Conservation (phyloP, 2,888 invertebrate genomes). For the Altica lythri region DNA sequence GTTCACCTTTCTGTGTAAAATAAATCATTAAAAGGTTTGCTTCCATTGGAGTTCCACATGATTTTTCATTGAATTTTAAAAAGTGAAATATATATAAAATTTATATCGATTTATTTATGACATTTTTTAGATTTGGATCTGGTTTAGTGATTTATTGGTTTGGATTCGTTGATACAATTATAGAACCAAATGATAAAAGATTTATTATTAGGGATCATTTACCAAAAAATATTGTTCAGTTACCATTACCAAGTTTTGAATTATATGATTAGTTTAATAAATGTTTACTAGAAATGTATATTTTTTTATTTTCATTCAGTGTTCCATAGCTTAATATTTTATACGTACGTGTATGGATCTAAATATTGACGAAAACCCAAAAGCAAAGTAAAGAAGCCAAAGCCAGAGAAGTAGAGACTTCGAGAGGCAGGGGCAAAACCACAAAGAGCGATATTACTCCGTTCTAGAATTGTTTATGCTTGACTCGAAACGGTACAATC, state of each 20-base stretch:
- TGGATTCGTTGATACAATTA: conserved; percentile 74
- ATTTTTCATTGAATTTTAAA: no score
- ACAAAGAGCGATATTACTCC: conserved; percentile 46
- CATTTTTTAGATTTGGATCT: conserved; percentile 80
- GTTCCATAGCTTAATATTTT: no score
- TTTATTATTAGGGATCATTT: conserved; percentile 67
- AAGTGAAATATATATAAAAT: no score
- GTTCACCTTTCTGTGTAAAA: no score
- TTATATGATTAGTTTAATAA: background rate
- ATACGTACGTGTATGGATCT: no score
- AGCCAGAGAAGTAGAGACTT: conserved; percentile 2
- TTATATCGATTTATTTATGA: no score
- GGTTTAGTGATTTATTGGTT: conserved; percentile 97
- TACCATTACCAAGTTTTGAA: conserved; percentile 29
- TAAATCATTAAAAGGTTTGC: no score
- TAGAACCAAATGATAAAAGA: conserved; percentile 58
- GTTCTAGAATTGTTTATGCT: conserved; percentile 49
- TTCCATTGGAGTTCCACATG: no score
- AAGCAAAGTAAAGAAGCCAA: conserved; percentile 22
- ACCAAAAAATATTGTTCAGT: conserved; percentile 61
- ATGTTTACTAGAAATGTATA: background rate
- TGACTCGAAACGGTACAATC: conserved; percentile 48
- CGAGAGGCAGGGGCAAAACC: conserved; percentile 36
- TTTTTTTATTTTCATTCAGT: no score
- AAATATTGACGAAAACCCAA: conserved; percentile 50